Evolutionary conservation across 2,888 invertebrate genomes (phyloP), one percentile per base, ranked within the genome.

Genomic region (Aproaerema taeniolella): DNA sequence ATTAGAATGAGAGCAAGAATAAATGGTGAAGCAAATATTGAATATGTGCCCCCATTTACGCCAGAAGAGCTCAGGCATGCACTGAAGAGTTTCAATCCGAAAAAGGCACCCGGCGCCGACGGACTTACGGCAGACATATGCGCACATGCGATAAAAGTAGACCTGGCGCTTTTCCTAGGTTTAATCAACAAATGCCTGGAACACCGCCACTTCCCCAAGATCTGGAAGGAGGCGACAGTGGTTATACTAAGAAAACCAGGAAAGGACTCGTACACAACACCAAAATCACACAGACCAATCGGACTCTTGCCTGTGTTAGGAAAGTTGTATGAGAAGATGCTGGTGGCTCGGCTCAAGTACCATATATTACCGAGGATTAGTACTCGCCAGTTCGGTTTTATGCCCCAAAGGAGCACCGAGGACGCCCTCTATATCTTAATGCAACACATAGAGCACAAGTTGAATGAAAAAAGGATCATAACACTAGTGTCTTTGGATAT

Each of bases 211-310:
- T 51, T 51, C 16, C 51, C 51, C 1, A 33, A 8, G 4, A 5
- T n/a, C 1, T 52, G 52, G 52, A 50, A 49, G 24, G 12, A 14
- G 9, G 48, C 46, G 0, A 31, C 11, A 1, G 39, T 52, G 4
- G 29, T 14, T 5, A n/a, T 45, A 2, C 20, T 52, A 2, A 38
- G 37, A 4, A 52, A 52, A 17, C 31, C 42, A 1, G 44, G 46
- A 0, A 46, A 47, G 20, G 40, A 38, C 2, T 43, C 41, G 9
- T 33, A 31, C 2, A 28, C 24, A 7, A 10, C 38, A 8, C 12
- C 26, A 2, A 42, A 43, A 9, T 43, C 39, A 7, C 48, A 44
- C 29, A 31, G 50, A 8, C 33, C 39, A 1, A 33, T 33, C 9
- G 33, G 32, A 3, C 14, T 39, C 9, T 7, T 33, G 3, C 39